Conservation (phyloP, 2,113 vertebrate genomes). For the Smithornis capensis region DNA sequence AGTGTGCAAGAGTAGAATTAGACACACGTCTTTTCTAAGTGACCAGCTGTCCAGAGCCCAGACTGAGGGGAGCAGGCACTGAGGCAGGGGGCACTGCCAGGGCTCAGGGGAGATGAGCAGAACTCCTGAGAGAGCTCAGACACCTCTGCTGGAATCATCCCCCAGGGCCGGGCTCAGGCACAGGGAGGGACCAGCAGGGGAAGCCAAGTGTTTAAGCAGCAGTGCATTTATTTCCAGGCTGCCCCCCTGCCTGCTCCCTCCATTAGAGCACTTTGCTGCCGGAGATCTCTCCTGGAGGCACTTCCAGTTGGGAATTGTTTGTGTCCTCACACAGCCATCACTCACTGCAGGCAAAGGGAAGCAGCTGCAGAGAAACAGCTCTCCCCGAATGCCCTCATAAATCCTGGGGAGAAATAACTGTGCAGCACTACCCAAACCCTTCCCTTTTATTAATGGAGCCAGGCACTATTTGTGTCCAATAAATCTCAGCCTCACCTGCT, state of each 20-base stretch:
- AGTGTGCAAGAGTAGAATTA: background rate
- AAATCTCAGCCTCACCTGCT: background rate
- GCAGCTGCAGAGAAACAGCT: conserved; percentile 33
- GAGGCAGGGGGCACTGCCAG: background rate
- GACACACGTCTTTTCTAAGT: accelerated
- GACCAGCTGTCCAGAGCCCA: background rate
- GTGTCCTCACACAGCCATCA: background rate
- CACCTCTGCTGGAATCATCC: background rate
- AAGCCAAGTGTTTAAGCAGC: background rate
- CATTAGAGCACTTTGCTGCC: background rate
- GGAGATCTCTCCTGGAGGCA: conserved; percentile 44
- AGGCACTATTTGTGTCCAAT: background rate
- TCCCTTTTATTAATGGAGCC: conserved; percentile 16
- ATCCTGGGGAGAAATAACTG: conserved; percentile 23
- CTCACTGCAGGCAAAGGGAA: conserved; percentile 23
- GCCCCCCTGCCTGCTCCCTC: background rate
- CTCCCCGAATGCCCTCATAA: background rate
- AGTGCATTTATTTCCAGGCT: conserved; percentile 46
- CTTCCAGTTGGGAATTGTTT: conserved; percentile 45
- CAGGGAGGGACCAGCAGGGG: background rate
- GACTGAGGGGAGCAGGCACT: background rate
- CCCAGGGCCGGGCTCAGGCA: too few species aligned
- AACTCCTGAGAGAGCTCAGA: background rate
- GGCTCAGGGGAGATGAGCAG: background rate
- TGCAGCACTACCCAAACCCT: background rate